Evolutionary conservation across 2,888 invertebrate species (phyloP), one percentile per base, ranked within the genome.

Genomic region (Tinea semifulvella): DNA sequence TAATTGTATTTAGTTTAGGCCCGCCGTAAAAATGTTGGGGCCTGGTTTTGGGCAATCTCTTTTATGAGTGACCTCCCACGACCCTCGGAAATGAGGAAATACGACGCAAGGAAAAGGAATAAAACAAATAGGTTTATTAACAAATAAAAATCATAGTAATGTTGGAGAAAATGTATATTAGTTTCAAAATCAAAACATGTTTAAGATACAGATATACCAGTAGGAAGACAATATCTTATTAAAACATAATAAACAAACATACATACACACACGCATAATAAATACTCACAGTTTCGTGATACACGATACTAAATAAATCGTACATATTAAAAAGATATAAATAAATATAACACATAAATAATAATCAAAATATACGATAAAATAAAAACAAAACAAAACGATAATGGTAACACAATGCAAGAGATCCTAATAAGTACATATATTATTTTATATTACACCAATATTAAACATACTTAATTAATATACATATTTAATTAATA

Each of bases 221-320:
- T n/a, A n/a, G n/a, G n/a, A n/a, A n/a, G n/a, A n/a, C n/a, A n/a
- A 22, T 22, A 22, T 22, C 6, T 7, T 5, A 22, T 22, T 7
- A 22, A 22, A 7, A 22, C 22, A 22, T 5, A 22, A 22, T 22
- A 22, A 22, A 22, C 8, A 22, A 22, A 22, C 8, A 22, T 8
- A 22, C 5, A 22, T 22, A 22, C 28, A 43, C 14, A 43, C 17
- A 27, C 26, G 27, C 43, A 27, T 27, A 43, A 43, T 27, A 16
- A 17, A 27, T 10, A 25, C 7, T 31, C 13, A n/a, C 10, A 20
- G 42, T 17, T 5, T 62, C 61, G 61, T 62, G 57, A 65, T 61
- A 63, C 61, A 61, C 61, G 60, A 61, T 60, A 63, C 58, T 51
- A 50, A 49, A 52, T 11, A 56, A 52, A 53, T 49, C 51, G 46